Evolutionary conservation across 2,888 invertebrate species (phyloP), one percentile per base, ranked within the genome.

Genomic region (Tiliacea aurago): DNA sequence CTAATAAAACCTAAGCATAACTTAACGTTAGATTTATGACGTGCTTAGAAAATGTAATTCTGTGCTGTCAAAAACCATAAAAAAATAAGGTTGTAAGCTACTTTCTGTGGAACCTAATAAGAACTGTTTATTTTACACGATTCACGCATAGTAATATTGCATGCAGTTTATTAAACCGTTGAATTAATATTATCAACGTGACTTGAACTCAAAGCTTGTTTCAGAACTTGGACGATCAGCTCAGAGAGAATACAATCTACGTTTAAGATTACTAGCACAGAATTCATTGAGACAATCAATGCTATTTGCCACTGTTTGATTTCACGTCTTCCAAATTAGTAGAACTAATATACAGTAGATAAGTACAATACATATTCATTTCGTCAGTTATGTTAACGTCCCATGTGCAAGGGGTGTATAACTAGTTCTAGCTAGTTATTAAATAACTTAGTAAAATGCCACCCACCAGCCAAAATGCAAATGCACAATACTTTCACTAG

Each of bases 401-500:
- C 2, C n/a, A n/a, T 15, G 4, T 59, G 1, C n/a, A 59, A n/a
- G 15, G 59, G 9, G n/a, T 2, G 0, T 4, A 4, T 37, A 6
- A 37, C 23, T 13, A 13, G 18, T 15, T 6, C 15, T 23, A n/a
- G 18, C 20, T 18, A 78, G 56, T 74, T 37, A n/a, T 18, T 70
- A 70, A 58, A 74, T 71, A 78, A 53, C 45, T 51, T 59, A 47
- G 23, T 20, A 79, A 79, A 41, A 41, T 13, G 4, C 51, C 23
- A 47, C 51, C 28, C 10, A 28, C 28, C 18, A 37, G 37, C 28
- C 51, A 58, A 51, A 20, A 41, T 74, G 45, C 56, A 80, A 80
- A 76, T 63, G 43, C 43, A 80, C 37, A 41, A n/a, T 47, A 72
- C 80, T 73, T 61, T 37, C 47, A 45, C 5, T 23, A 76, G 55